Evolutionary conservation across 2,888 invertebrate genomes (phyloP), one percentile per base, ranked within the genome.

Genomic region (Endomychus coccineus): DNA sequence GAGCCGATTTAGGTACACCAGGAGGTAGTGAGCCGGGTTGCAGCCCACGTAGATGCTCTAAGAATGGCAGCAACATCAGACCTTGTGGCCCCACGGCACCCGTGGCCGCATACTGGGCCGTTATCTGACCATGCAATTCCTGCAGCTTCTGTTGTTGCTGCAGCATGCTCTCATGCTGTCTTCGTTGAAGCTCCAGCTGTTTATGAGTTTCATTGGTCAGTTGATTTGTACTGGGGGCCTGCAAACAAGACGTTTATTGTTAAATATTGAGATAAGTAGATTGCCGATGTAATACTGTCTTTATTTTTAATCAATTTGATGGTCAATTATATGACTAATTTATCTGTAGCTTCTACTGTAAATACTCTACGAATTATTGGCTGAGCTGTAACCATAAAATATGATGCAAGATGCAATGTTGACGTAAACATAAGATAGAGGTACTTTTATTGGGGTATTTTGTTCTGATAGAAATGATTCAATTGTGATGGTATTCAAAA

Each of bases 151-250:
- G 73, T 51, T 75, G 70, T 36, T 71, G 71, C 39, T 70, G 72
- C 29, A 74, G 66, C 40, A 74, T 66, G 51, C 74, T 71, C 51
- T 75, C 72, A 51, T 74, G 74, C 53, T 74, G 74, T 29, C 80
- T 69, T 59, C 80, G 72, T 58, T 81, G 80, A 50, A 80, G 69
- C 59, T 87, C 85, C 58, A 83, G 67, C 59, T 81, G 71, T 55
- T 75, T 76, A 58, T 80, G 80, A 37, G 71, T 66, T 55, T 74
- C 73, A 44, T 68, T 68, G 34, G 13, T 34, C 28, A 33, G 30
- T 22, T 38, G 38, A 12, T 11, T 11, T 6, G 27, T 12, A 19
- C n/a, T 19, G 21, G 34, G 12, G n/a, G 28, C 6, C 36, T 36
- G 36, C 7, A 36, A 36, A n/a, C 14, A 35, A 14, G 12, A 5